Percentiles rank a stretch among this genome's conserved stretches.
phyloP scores from a whole-genome alignment of 2,888 invertebrate genomes.

The Heliconius cydno region DNA sequence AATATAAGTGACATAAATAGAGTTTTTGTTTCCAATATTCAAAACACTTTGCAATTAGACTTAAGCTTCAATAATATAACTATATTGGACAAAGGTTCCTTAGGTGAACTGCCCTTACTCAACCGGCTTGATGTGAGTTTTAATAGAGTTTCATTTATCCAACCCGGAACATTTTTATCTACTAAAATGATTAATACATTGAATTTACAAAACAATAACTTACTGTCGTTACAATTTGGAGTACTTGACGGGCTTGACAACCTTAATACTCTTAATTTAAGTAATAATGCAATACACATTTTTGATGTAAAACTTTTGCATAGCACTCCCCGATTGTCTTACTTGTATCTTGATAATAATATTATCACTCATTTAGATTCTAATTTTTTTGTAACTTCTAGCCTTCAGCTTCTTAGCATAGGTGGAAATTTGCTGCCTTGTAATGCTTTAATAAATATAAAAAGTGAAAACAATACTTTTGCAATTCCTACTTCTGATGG shows the following conservation, averaged over 20 bases:
- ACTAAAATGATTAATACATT: conserved; percentile 37
- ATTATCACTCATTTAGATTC: conserved; percentile 38
- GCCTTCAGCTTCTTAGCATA: conserved; percentile 38
- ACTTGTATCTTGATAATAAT: conserved; percentile 41
- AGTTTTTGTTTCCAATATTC: conserved; percentile 32
- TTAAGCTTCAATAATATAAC: conserved; percentile 38
- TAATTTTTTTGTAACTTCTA: conserved; percentile 23
- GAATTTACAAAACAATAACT: conserved; percentile 36
- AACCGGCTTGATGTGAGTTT: conserved; percentile 41
- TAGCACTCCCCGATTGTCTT: conserved; percentile 33
- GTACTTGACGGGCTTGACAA: conserved; percentile 37
- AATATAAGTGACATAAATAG: conserved; percentile 35
- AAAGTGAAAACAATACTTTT: conserved; percentile 7
- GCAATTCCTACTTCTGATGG: neutral
- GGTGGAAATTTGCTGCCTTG: conserved; percentile 44
- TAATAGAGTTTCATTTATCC: conserved; percentile 42
- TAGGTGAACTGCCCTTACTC: conserved; percentile 36
- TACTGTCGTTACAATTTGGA: conserved; percentile 38
- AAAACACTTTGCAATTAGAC: conserved; percentile 29
- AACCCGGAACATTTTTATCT: conserved; percentile 44
- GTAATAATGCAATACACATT: conserved; percentile 39
- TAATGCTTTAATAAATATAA: conserved; percentile 36
- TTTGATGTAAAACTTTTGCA: conserved; percentile 40
- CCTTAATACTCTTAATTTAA: conserved; percentile 43
- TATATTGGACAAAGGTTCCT: conserved; percentile 34